Base-by-base conservation (phyloP, 2,888 invertebrate genomes). In the Cryptocephalus moraei region DNA sequence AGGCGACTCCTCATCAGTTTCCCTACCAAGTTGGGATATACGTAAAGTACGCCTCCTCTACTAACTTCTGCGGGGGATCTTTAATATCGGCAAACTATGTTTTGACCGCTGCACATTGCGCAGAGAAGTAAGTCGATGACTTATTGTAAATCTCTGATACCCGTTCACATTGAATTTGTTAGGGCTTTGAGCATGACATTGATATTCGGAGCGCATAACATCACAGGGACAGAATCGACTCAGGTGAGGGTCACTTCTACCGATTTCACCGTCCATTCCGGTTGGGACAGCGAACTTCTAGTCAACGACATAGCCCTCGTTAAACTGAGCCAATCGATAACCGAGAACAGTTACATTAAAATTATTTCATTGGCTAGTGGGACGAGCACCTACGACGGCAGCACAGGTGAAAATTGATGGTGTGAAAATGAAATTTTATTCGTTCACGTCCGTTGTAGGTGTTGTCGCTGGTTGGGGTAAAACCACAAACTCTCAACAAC, bases 301-400 rank as follows among this genome's bases (percentile, higher is more conserved):
- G 49, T 49, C n/a, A 71, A 73, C 50, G 75, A 76, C 47, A 65
- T 76, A 43, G 74, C 73, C 1, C 34, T 60, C 9, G 45, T 60
- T 2, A 54, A 49, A 41, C 48, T 61, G 31, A 53, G 51, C 6
- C 31, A 40, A 34, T 46, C 49, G 11, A 52, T 56, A 8, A 40
- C 39, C 3, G 46, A 56, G 40, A 57, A 42, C 33, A 13, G 45
- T 8, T 45, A 47, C 13, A 55, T 58, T 8, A 44, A 43, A 42
- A 51, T 52, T 1, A 41, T 59, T 12, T 32, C 47, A 34, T 34
- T 59, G 10, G 49, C 55, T 6, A 41, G 13, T 14, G 56, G 54
- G 8, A 39, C 10, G n/a, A 44, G 51, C 8, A 40, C 44, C 8
- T 58, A 49, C 32, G 49, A 22, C 1, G 51, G 49, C 31, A 32